phyloP scores from a whole-genome alignment of 37 sponge, comb jelly and placozoan genomes.

The Eunapius fragilis region DNA sequence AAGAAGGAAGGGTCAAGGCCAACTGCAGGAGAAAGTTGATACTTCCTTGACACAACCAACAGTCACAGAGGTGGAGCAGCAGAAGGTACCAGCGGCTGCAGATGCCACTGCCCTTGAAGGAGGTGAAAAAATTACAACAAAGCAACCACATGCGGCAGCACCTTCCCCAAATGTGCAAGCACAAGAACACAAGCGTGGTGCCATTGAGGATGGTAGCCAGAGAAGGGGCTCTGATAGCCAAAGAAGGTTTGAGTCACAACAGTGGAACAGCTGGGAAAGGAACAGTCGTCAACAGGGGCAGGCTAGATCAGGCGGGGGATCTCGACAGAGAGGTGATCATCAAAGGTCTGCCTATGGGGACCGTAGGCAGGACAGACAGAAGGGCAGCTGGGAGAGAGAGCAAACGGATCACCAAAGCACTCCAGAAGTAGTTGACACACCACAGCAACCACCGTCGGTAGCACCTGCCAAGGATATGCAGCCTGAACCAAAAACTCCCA shows the following conservation, averaged over 20 bases:
- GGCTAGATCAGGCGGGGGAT: not conserved
- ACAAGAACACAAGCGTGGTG: not conserved
- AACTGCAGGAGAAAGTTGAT: not conserved
- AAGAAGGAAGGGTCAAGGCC: not conserved
- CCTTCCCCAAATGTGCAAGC: not conserved
- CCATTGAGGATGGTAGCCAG: not conserved
- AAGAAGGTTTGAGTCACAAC: not conserved
- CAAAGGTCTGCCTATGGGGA: not conserved
- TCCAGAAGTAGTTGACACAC: not conserved
- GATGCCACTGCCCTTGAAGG: not conserved
- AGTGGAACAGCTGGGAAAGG: not conserved
- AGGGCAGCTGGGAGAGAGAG: slow-evolving; percentile 8
- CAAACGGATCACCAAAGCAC: not conserved
- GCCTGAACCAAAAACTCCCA: not conserved
- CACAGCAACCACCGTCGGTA: not conserved
- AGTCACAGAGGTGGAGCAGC: not conserved
- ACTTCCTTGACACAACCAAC: not conserved
- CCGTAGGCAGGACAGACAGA: not conserved
- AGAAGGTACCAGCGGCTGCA: not conserved
- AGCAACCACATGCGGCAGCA: not conserved
- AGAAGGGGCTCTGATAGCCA: not conserved
- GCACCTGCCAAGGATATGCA: not conserved
- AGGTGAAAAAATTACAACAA: not conserved
- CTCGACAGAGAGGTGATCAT: not conserved
- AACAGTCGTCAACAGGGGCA: not conserved